Evolutionary conservation across 1,140 invertebrate species (phyloP).

Genomic region (Drosophila takahashii): DNA sequence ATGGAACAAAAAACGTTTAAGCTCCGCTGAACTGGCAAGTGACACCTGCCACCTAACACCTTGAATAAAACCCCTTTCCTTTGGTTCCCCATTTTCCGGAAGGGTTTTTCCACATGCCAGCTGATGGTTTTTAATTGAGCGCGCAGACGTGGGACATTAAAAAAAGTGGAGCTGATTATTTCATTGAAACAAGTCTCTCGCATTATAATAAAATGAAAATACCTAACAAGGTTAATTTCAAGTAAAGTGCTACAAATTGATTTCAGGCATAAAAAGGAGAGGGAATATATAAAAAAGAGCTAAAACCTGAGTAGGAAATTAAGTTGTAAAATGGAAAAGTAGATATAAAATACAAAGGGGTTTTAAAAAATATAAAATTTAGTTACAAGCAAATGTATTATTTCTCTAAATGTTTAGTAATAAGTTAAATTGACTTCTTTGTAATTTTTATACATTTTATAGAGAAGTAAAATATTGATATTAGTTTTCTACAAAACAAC

Average conservation of each 20-base stretch:
- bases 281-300: background rate
- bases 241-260: constrained; percentile 80
- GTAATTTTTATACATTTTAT: too few relatives aligned
- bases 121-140: constrained; percentile 69
- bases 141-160: constrained; percentile 61
- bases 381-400: too few relatives aligned
- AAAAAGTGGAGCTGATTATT: constrained; percentile 49
- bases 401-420: too few relatives aligned
- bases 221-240: constrained; percentile 72
- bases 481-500: too few relatives aligned
- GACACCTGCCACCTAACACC: constrained; percentile 63
- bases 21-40: constrained; percentile 65
- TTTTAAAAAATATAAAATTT: background rate
- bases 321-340: background rate
- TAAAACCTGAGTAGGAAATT: background rate
- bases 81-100: constrained; percentile 7
- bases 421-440: too few relatives aligned
- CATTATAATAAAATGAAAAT: constrained; percentile 53
- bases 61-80: constrained; percentile 16
- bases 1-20: constrained; percentile 64
- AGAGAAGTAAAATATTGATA: too few relatives aligned
- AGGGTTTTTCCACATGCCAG: constrained; percentile 31
- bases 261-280: constrained; percentile 48
- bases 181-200: constrained; percentile 33
- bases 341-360: background rate